These are phyloP conservation scores for Villa cingulata DNA, from an alignment of 2,888 invertebrate species.

Conservation along the genomic window DNA sequence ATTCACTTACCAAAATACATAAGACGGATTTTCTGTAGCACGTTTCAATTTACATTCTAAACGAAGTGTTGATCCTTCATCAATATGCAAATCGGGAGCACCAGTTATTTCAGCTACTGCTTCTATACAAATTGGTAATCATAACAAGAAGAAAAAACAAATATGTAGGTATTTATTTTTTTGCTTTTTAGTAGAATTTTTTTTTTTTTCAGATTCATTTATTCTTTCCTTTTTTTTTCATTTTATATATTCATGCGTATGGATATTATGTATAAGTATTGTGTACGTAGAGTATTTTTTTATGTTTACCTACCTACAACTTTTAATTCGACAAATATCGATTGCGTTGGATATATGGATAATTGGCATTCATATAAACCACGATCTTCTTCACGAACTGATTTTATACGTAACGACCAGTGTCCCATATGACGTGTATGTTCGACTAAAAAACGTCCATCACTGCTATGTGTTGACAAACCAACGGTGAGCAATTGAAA, in stretches of 20 bases:
- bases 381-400: constrained; percentile 34
- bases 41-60: constrained; percentile 34
- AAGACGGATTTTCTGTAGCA: constrained; percentile 35
- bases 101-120: constrained; percentile 35
- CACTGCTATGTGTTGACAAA: constrained; percentile 47
- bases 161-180: too few species aligned
- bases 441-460: constrained; percentile 49
- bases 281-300: too few species aligned
- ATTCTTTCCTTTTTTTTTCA: too few species aligned
- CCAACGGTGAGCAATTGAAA: constrained; percentile 52
- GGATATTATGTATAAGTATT: too few species aligned
- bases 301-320: constrained; percentile 48
- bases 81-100: constrained; percentile 35
- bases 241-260: too few species aligned
- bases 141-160: too few species aligned
- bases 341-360: constrained; percentile 50
- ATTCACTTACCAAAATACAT: constrained; percentile 33
- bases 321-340: constrained; percentile 48
- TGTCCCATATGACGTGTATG: constrained; percentile 46
- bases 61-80: constrained; percentile 34
- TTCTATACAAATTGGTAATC: constrained; percentile 18
- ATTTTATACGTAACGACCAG: constrained; percentile 40
- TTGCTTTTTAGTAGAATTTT: too few species aligned
- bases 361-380: constrained; percentile 51
- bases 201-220: too few species aligned